These are phyloP conservation scores for Oryzias dopingdopingensis DNA, from an alignment of 2,797 vertebrate genomes.

Conservation along the genomic window DNA sequence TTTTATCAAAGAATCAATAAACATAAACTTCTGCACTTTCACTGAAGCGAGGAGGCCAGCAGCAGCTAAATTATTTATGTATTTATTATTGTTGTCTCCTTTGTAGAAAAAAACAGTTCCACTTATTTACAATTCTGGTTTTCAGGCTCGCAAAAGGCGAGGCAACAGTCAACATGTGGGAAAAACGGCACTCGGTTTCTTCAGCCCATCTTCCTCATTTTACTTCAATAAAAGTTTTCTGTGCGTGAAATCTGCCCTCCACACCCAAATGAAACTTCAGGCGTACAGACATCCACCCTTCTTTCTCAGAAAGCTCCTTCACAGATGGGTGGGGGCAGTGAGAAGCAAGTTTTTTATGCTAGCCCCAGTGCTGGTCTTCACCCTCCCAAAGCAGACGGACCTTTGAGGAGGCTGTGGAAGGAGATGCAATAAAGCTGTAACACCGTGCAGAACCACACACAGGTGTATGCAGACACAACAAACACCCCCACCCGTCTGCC, in stretches of 20 bases:
- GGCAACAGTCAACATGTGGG: neutral
- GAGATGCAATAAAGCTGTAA: too few species aligned
- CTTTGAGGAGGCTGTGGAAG: too few species aligned
- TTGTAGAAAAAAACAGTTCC: neutral
- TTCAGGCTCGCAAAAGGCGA: neutral
- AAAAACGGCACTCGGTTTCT: neutral
- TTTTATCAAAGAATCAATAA: too few species aligned
- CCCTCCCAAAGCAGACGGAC: conserved; percentile 23
- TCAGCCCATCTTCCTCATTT: neutral
- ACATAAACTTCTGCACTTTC: too few species aligned
- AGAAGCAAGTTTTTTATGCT: neutral
- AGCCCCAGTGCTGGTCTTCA: neutral
- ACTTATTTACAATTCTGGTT: neutral
- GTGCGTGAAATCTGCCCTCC: neutral
- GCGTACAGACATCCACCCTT: neutral
- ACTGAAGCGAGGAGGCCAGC: too few species aligned
- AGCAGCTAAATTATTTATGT: too few species aligned
- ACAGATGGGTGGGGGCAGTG: conserved; percentile 3
- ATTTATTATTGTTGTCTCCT: too few species aligned
- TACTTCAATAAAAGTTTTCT: neutral
- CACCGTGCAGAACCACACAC: too few species aligned
- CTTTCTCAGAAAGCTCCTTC: conserved; percentile 21
- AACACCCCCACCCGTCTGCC: conserved; percentile 16
- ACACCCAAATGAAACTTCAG: neutral
- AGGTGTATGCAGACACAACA: too few species aligned